phyloP scores from a whole-genome alignment of 2,113 vertebrate species.

The Cathartes aura region DNA sequence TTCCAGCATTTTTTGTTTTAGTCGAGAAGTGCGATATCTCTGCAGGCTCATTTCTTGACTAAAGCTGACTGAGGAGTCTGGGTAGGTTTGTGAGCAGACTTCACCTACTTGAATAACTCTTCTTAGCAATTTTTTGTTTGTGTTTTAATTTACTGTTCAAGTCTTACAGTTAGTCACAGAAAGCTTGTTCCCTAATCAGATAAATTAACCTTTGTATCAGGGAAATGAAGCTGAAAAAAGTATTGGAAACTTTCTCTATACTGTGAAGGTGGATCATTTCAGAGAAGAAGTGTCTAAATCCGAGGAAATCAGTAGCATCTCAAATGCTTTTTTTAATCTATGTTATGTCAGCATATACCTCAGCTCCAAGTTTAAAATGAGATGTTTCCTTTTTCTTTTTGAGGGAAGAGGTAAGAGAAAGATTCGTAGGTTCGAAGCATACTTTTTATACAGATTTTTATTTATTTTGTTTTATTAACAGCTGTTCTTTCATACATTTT shows the following conservation, averaged over 20 bases:
- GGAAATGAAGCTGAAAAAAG: neutral
- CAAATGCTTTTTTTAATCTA: neutral
- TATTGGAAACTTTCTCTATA: neutral
- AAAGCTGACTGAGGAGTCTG: neutral
- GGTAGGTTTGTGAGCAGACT: neutral
- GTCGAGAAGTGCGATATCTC: neutral
- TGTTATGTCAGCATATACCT: neutral
- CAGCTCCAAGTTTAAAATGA: neutral
- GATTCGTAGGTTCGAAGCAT: neutral
- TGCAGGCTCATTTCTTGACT: neutral
- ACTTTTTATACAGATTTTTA: neutral
- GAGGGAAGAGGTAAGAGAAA: neutral
- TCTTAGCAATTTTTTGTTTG: neutral
- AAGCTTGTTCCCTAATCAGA: neutral
- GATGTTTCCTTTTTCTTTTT: neutral
- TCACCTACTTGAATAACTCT: neutral
- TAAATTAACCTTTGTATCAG: neutral
- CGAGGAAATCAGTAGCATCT: neutral
- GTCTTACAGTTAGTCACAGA: neutral
- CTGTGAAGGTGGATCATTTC: neutral
- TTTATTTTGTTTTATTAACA: neutral
- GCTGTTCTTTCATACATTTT: neutral
- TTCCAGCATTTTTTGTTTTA: neutral
- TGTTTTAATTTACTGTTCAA: neutral
- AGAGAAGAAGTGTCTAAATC: neutral